A percentile compares a stretch with the other conserved stretches of the same genome.
These are phyloP conservation scores for Drosophila kanekoi DNA, from an alignment of 2,888 invertebrate species.

Conservation along the genomic window DNA sequence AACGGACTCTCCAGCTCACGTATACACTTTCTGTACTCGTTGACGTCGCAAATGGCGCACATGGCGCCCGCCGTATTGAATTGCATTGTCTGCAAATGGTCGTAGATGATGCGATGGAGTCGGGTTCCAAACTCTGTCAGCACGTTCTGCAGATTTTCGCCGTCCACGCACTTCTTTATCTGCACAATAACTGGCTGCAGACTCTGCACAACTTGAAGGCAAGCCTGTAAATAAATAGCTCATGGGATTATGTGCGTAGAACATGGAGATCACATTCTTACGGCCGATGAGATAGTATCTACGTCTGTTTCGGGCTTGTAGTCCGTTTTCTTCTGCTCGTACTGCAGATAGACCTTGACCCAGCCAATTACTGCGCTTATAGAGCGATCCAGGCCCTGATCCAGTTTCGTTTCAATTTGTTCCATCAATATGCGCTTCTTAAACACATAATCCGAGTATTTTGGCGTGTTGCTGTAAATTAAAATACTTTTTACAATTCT, in stretches of 20 bases:
- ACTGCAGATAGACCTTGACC: constrained; percentile 94
- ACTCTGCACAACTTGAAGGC: constrained; percentile 93
- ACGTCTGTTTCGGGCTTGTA: constrained; percentile 95
- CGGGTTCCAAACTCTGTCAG: constrained; percentile 95
- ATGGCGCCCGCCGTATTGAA: constrained; percentile 98
- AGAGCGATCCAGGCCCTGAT: constrained; percentile 94
- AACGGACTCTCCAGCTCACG: constrained; percentile 90
- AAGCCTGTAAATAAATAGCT: constrained; percentile 87
- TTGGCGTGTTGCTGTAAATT: constrained; percentile 90
- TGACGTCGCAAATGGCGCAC: constrained; percentile 99
- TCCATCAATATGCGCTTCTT: constrained; percentile 94
- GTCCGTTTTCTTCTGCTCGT: constrained; percentile 98
- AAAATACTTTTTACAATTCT: background rate
- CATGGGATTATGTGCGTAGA: background rate
- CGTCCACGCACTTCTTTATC: constrained; percentile 94
- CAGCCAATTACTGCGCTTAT: constrained; percentile 95
- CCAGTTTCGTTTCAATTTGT: constrained; percentile 96
- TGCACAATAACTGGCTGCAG: constrained; percentile 91
- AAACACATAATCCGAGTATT: constrained; percentile 94
- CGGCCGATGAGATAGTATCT: constrained; percentile 93
- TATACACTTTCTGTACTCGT: constrained; percentile 97
- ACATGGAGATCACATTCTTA: constrained; percentile 83
- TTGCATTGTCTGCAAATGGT: constrained; percentile 97
- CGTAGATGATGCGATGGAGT: constrained; percentile 97
- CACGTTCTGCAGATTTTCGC: constrained; percentile 95